phyloP scores from a whole-genome alignment of 2,888 invertebrate genomes.

The Notodonta ziczac region DNA sequence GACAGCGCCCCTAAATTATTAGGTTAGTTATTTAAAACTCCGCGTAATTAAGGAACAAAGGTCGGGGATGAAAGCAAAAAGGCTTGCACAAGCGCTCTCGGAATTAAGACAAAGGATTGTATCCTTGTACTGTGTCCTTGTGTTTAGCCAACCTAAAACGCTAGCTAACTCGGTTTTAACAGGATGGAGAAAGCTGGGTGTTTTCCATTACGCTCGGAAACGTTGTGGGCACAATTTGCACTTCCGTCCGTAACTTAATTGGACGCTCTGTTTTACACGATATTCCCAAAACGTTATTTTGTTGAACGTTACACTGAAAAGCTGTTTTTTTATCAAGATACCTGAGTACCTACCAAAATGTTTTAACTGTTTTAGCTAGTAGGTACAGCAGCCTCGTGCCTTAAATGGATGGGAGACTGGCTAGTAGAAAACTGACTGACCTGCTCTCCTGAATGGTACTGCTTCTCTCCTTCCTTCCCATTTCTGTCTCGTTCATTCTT shows the following conservation, averaged over 20 bases:
- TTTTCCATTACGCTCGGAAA: background rate
- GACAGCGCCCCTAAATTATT: constrained; percentile 8
- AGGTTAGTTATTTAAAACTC: constrained; percentile 10
- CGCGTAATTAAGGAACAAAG: constrained; percentile 11
- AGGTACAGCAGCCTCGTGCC: no score
- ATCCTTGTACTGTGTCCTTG: background rate
- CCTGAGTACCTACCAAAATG: background rate
- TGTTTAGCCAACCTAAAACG: background rate
- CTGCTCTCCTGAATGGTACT: no score
- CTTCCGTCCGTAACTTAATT: background rate
- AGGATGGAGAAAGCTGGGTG: background rate
- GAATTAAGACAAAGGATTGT: background rate
- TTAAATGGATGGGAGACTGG: no score
- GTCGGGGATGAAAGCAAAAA: constrained; percentile 5
- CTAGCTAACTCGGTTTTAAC: background rate
- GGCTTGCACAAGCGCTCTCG: background rate
- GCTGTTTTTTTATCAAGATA: background rate
- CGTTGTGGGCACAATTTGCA: background rate
- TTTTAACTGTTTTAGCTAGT: no score
- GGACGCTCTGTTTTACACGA: no score
- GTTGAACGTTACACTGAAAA: background rate
- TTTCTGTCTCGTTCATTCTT: no score
- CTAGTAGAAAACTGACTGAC: no score
- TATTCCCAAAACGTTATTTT: no score
- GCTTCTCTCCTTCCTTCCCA: no score